These are phyloP conservation scores for Molossus alvarezi DNA, from an alignment of 2,797 vertebrate genomes.

Conservation along the genomic window DNA sequence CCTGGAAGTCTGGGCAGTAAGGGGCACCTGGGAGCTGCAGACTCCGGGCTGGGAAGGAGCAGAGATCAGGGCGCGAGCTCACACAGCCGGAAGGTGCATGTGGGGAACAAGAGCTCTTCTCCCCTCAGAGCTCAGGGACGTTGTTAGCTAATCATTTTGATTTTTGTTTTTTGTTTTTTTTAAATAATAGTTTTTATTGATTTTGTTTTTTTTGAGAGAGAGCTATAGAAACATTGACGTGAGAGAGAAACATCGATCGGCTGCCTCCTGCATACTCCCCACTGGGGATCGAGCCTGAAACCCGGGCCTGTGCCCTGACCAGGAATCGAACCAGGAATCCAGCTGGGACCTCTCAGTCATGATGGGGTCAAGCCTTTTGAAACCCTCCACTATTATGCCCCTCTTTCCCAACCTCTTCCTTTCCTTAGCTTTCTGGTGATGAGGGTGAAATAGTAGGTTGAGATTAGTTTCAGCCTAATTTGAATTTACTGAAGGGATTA, in stretches of 20 bases:
- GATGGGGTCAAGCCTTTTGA: background rate
- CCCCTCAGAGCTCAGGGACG: background rate
- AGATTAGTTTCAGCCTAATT: background rate
- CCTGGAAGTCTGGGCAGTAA: background rate
- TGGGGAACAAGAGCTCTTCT: background rate
- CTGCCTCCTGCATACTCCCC: too few species aligned
- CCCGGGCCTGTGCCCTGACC: too few species aligned
- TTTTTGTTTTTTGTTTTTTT: too few species aligned
- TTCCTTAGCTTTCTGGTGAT: background rate
- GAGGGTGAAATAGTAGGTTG: background rate
- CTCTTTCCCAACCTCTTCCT: background rate
- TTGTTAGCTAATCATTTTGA: background rate
- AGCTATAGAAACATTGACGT: too few species aligned
- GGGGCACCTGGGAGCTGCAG: background rate
- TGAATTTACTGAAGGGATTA: background rate
- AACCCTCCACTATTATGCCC: accelerated
- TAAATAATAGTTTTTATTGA: too few species aligned
- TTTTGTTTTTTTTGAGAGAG: too few species aligned
- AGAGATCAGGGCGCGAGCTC: background rate
- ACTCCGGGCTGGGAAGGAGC: background rate
- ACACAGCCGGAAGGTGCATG: background rate
- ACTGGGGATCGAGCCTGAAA: too few species aligned
- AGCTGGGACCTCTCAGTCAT: too few species aligned
- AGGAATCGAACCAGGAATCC: too few species aligned
- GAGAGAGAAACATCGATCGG: too few species aligned